Evolutionary conservation across 2,888 invertebrate species (phyloP), one percentile per base, ranked within the genome.

Genomic region (Napeogenes inachia): DNA sequence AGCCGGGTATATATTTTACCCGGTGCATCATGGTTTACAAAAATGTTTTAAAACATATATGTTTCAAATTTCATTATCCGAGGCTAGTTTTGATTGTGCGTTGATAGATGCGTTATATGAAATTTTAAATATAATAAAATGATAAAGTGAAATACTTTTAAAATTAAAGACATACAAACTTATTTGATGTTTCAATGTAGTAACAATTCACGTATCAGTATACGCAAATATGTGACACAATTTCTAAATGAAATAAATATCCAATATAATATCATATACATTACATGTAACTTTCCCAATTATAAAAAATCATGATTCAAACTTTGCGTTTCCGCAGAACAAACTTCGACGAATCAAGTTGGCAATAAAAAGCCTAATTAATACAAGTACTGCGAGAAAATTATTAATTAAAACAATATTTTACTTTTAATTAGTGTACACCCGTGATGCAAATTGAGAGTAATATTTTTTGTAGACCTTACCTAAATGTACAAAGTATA

Each of bases 341-440:
- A 30, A 50, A 50, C 50, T 50, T 50, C 50, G 50, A 50, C 50
- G 30, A 66, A 66, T 68, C 70, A 64, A 68, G 67, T 59, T 64
- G 57, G 67, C 61, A 65, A 66, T 68, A 70, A 71, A 71, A 70
- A 71, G 67, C 60, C 66, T 62, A 70, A 71, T 71, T 68, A 69
- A 60, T 66, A 59, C 62, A 55, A 68, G 67, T 67, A 67, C 68
- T 69, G 66, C 65, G 68, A 63, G 66, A 67, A 66, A 69, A 68
- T 69, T 70, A 70, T 69, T 72, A 72, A 72, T 72, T 71, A 72
- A 72, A 71, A 70, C 71, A 67, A 71, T 72, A 70, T 71, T 72
- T 72, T 69, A 72, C 69, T 67, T 68, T 69, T 70, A 71, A 72
- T 71, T 70, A 68, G 65, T 68, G 68, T 12, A 30, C 50, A 30